Base-by-base conservation (phyloP, 1,140 invertebrate species). In the Branchinecta lynchi region DNA sequence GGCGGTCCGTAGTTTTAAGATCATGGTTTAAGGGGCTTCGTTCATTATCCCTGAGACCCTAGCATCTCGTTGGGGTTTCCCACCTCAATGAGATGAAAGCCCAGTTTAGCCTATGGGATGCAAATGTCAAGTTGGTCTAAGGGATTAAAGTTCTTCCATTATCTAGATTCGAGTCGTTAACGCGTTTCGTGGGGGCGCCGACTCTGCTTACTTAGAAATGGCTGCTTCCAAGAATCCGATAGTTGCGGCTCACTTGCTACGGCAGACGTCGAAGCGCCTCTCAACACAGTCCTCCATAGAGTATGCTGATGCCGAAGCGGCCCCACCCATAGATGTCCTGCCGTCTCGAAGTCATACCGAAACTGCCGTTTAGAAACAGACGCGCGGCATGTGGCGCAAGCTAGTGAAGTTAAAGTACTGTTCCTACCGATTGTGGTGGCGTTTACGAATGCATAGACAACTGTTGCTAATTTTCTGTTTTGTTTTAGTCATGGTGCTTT, bases 131-230 rank as follows among this genome's bases (percentile, higher is more conserved):
- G 66, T 43, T 44, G 45, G 43, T 17, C 66, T 67, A 44, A 44
- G 43, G 7, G 66, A 67, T 44, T 44, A 44, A 44, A 44, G 43
- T 44, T 67, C 66, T 20, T 44, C 20, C 32, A 44, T 44, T 8
- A 68, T 77, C 78, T 77, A 95, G 93, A 96, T 97, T 81, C 92
- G 94, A 84, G 94, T 96, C 86, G 93, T 96, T 83, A 96, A 97
- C 85, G 94, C 94, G 84, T 97, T 97, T 86, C 92, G 94, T 81
- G 93, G 96, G 86, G 93, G 92, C 80, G 86, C 96, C 83, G 93
- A 97, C 85, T 85, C 90, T 81, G 89, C 92, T 78, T 90, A 90
- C 79, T 88, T 89, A 78, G 93, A 96, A 82, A 89, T 90, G 82
- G 89, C 87, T 78, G 51, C 51, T 60, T 20, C 12, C 12, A 60